phyloP scores from a whole-genome alignment of 2,113 vertebrate genomes.

The Datnioides undecimradiatus region DNA sequence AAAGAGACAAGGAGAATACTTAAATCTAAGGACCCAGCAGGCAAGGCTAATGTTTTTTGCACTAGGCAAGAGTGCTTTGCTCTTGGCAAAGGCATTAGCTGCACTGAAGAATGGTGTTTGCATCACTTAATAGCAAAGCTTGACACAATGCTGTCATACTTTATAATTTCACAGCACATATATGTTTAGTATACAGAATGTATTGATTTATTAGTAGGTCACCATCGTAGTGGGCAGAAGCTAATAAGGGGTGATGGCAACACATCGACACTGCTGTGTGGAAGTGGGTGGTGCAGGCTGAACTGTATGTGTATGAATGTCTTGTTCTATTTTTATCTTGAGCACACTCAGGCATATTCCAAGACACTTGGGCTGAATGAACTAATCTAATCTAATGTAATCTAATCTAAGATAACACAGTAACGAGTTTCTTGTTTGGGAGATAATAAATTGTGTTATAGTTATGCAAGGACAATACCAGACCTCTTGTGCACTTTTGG shows the following conservation, averaged over 20 bases:
- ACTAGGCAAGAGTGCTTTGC: constrained; percentile 27
- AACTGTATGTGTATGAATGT: constrained; percentile 30
- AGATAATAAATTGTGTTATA: constrained; percentile 23
- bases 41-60: constrained; percentile 43
- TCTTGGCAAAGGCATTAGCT: constrained; percentile 44
- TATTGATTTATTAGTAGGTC: constrained; percentile 49
- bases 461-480: constrained; percentile 29
- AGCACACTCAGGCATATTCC: constrained; percentile 52
- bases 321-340: constrained; percentile 51
- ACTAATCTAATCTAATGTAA: constrained; percentile 54
- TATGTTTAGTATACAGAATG: constrained; percentile 1
- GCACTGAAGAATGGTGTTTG: constrained; percentile 30
- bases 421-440: constrained; percentile 51
- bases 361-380: constrained; percentile 44
- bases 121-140: constrained; percentile 28
- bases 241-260: constrained; percentile 25
- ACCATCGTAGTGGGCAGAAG: constrained; percentile 21
- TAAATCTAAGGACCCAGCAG: constrained; percentile 28
- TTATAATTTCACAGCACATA: constrained; percentile 10
- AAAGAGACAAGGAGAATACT: constrained; percentile 35
- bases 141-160: constrained; percentile 34
- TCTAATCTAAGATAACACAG: constrained; percentile 47
- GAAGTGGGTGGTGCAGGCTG: constrained; percentile 43
- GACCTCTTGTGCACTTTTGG: constrained; percentile 11
- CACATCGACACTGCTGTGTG: constrained; percentile 47